phyloP scores from a whole-genome alignment of 2,888 invertebrate genomes.

The Aleiodes leptofemur region DNA sequence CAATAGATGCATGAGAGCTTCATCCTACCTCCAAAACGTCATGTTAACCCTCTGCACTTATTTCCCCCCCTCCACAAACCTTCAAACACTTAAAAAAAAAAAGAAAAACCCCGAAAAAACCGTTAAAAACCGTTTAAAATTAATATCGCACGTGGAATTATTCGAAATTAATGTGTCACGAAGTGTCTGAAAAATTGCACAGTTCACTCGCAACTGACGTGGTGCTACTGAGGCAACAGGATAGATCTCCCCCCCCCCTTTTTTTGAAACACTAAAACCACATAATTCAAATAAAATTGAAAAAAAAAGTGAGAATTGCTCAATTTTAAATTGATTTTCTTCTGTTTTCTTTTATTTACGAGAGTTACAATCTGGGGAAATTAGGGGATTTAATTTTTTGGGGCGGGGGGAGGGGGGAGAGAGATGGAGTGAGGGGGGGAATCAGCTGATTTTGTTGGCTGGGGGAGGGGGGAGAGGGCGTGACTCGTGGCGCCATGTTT shows the following conservation, averaged over 20 bases:
- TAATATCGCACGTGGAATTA: neutral
- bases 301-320: too few species aligned
- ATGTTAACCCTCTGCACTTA: constrained; percentile 49
- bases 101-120: neutral
- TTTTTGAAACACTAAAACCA: neutral
- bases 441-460: too few species aligned
- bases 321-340: too few species aligned
- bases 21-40: constrained; percentile 75
- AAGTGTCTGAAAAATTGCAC: neutral
- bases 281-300: too few species aligned
- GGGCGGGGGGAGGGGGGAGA: too few species aligned
- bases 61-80: neutral
- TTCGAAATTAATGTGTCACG: neutral
- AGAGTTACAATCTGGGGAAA: too few species aligned
- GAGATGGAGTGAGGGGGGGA: too few species aligned
- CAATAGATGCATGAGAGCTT: constrained; percentile 80
- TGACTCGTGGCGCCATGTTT: neutral
- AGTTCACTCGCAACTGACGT: constrained; percentile 16
- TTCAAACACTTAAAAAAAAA: too few species aligned
- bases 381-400: too few species aligned
- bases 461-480: too few species aligned
- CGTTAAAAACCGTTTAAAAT: neutral
- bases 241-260: neutral
- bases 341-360: too few species aligned
- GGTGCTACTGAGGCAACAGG: constrained; percentile 12